phyloP scores from a whole-genome alignment of 2,888 invertebrate species.

The Torymus auratus region DNA sequence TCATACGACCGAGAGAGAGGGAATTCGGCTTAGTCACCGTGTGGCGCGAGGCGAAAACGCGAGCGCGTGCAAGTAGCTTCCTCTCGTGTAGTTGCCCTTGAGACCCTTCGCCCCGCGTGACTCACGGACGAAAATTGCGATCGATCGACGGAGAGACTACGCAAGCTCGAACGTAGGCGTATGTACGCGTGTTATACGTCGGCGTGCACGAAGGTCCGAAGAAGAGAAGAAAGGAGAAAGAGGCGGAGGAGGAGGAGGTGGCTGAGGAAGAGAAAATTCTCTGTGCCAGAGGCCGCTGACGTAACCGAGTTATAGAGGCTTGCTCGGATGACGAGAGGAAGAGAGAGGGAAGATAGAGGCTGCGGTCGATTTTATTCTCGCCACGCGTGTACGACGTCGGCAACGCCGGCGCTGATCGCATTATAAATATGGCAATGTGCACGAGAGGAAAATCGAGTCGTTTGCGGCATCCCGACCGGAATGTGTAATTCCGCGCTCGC shows the following conservation, averaged over 20 bases:
- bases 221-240: background rate
- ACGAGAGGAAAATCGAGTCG: constrained; percentile 52
- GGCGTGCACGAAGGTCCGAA: background rate
- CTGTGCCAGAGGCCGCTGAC: constrained; percentile 20
- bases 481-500: constrained; percentile 32
- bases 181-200: background rate
- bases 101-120: constrained; percentile 59
- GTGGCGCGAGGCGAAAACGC: constrained; percentile 8
- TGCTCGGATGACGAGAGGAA: background rate
- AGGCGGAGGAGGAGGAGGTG: background rate
- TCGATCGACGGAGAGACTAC: constrained; percentile 66
- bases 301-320: constrained; percentile 40
- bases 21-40: constrained; percentile 63
- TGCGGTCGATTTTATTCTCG: constrained; percentile 67
- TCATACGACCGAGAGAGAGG: constrained; percentile 40
- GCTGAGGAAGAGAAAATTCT: constrained; percentile 23
- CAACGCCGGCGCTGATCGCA: constrained; percentile 66
- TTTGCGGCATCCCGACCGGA: constrained; percentile 45
- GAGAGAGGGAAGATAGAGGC: background rate
- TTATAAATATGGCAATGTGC: constrained; percentile 63
- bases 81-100: constrained; percentile 40
- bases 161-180: background rate
- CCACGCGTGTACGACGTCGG: constrained; percentile 63
- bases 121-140: constrained; percentile 72
- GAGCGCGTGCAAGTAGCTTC: constrained; percentile 48